Conservation (phyloP, 1,140 invertebrate genomes). For the Plutomurus gul region DNA sequence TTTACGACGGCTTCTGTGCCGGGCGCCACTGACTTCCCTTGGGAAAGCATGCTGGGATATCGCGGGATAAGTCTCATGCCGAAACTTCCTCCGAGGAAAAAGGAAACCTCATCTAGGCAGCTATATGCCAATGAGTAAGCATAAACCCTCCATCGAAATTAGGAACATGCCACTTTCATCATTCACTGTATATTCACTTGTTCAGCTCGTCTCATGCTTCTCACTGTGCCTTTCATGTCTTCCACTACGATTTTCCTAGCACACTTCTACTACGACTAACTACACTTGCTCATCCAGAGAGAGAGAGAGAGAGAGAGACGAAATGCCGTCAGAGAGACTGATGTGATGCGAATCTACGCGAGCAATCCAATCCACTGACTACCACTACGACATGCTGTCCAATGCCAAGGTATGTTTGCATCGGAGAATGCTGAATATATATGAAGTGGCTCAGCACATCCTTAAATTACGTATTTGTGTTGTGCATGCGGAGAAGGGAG, state of each 20-base stretch:
- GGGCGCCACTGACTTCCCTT: constrained; percentile 26
- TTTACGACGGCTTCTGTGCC: constrained; percentile 19
- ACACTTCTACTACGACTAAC: background rate
- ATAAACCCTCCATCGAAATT: constrained; percentile 15
- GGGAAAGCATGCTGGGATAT: constrained; percentile 2
- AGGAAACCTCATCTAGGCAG: constrained; percentile 30
- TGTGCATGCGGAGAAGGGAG: too few relatives aligned
- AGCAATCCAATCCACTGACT: background rate
- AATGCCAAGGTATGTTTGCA: background rate
- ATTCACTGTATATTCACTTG: constrained; percentile 18
- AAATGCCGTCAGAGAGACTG: background rate
- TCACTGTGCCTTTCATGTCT: background rate
- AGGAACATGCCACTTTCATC: constrained; percentile 27
- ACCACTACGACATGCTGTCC: background rate
- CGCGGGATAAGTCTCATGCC: constrained; percentile 3
- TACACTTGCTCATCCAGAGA: too few relatives aligned
- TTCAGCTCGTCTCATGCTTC: background rate
- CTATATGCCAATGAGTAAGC: constrained; percentile 2
- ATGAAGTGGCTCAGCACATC: too few relatives aligned
- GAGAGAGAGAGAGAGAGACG: too few relatives aligned
- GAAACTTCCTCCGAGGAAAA: constrained; percentile 28
- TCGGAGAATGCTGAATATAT: background rate
- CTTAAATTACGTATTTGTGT: too few relatives aligned
- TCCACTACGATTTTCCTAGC: background rate
- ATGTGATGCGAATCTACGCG: background rate